Conservation (phyloP, 2,888 invertebrate genomes). For the Pteria penguin region DNA sequence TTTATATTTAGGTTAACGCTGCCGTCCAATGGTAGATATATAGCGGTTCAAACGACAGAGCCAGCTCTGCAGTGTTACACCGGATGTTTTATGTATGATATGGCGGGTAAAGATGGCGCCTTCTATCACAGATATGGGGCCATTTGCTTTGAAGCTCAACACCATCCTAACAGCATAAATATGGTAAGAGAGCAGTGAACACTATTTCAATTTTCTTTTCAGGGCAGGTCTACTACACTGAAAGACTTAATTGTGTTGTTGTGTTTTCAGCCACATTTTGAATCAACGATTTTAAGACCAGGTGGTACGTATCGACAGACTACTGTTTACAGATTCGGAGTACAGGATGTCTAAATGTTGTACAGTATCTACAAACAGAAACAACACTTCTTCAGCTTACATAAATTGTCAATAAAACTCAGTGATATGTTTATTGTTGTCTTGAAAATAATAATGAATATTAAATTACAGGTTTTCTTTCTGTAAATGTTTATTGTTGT, state of each 20-base stretch:
- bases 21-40: constrained; percentile 84
- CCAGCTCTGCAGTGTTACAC: constrained; percentile 96
- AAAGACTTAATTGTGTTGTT: too few species aligned
- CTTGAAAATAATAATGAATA: too few species aligned
- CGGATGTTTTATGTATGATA: constrained; percentile 84
- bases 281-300: constrained; percentile 65
- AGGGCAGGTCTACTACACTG: too few species aligned
- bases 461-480: too few species aligned
- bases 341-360: too few species aligned
- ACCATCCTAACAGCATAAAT: constrained; percentile 94
- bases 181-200: too few species aligned
- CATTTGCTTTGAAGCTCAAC: constrained; percentile 94
- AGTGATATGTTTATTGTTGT: too few species aligned
- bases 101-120: constrained; percentile 87
- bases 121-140: constrained; percentile 88
- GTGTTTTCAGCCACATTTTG: constrained; percentile 71
- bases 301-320: constrained; percentile 69
- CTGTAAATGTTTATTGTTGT: too few species aligned
- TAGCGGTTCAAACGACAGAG: constrained; percentile 92
- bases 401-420: too few species aligned
- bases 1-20: constrained; percentile 73
- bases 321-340: constrained; percentile 69
- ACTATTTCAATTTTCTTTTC: too few species aligned
- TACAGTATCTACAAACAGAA: too few species aligned
- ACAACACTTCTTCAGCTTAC: too few species aligned